phyloP scores from a whole-genome alignment of 1,140 invertebrate genomes.

The Araneus ventricosus region DNA sequence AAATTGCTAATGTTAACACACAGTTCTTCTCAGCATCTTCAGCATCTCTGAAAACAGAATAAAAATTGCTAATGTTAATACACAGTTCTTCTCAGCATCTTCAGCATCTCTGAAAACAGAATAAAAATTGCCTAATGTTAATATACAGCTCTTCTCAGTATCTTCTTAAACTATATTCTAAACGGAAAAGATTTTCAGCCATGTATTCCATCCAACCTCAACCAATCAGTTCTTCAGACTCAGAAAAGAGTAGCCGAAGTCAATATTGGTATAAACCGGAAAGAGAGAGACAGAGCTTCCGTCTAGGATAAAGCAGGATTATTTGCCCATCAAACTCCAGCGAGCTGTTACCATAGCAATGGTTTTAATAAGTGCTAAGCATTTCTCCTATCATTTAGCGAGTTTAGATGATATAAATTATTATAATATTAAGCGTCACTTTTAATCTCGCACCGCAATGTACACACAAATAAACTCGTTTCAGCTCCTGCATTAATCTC shows the following conservation, averaged over 20 bases:
- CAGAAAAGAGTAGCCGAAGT: background rate
- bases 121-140: no score
- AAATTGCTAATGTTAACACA: no score
- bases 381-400: background rate
- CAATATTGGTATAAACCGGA: background rate
- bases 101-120: no score
- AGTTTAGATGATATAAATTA: constrained; percentile 14
- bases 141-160: no score
- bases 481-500: background rate
- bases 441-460: constrained; percentile 20
- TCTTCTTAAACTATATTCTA: no score
- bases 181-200: no score
- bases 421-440: constrained; percentile 43
- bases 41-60: no score
- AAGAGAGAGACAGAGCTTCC: background rate
- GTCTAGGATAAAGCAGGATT: background rate
- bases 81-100: no score
- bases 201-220: no score
- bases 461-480: constrained; percentile 32
- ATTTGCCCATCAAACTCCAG: background rate
- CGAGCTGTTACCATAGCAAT: constrained; percentile 24
- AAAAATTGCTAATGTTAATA: no score
- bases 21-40: no score
- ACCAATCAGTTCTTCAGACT: background rate
- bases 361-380: constrained; percentile 28